These are phyloP conservation scores for Eupithecia subfuscata DNA, from an alignment of 2,888 invertebrate genomes.

Conservation along the genomic window DNA sequence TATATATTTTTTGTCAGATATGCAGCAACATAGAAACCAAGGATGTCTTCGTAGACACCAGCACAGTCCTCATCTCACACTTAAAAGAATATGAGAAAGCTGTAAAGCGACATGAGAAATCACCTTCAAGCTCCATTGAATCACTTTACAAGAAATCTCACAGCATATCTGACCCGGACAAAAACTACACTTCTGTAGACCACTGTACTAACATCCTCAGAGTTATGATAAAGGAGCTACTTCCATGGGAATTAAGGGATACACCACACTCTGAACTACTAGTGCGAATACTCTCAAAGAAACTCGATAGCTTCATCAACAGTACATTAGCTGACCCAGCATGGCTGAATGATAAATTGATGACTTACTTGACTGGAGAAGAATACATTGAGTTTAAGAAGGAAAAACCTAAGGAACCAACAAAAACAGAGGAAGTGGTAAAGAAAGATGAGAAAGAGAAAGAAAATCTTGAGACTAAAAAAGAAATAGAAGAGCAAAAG, in stretches of 20 bases:
- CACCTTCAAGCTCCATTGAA: slow-evolving; percentile 69
- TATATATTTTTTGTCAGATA: slow-evolving; percentile 57
- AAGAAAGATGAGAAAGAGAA: slow-evolving; percentile 32
- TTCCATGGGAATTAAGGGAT: slow-evolving; percentile 87
- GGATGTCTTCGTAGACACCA: slow-evolving; percentile 72
- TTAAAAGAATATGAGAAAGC: slow-evolving; percentile 86
- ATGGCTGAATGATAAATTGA: slow-evolving; percentile 76
- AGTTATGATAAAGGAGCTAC: slow-evolving; percentile 84
- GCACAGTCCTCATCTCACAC: slow-evolving; percentile 84
- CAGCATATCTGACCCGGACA: slow-evolving; percentile 60
- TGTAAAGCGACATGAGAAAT: slow-evolving; percentile 83
- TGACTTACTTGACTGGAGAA: slow-evolving; percentile 61
- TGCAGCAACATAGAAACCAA: slow-evolving; percentile 76
- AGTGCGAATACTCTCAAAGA: slow-evolving; percentile 85
- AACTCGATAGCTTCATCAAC: slow-evolving; percentile 79
- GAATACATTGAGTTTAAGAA: slow-evolving; percentile 34
- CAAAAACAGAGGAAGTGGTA: slow-evolving; percentile 29
- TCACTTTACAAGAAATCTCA: slow-evolving; percentile 79
- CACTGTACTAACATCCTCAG: slow-evolving; percentile 85
- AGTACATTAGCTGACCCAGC: slow-evolving; percentile 78
- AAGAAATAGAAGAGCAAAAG: slow-evolving; percentile 34
- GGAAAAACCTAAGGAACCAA: slow-evolving; percentile 23
- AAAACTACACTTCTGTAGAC: slow-evolving; percentile 76
- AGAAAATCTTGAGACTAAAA: slow-evolving; percentile 2
- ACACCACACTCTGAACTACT: slow-evolving; percentile 86